A percentile compares a stretch with the other conserved stretches of the same genome.
Evolutionary conservation across 1,140 invertebrate species (phyloP).

Genomic region (Cydia fagiglandana): DNA sequence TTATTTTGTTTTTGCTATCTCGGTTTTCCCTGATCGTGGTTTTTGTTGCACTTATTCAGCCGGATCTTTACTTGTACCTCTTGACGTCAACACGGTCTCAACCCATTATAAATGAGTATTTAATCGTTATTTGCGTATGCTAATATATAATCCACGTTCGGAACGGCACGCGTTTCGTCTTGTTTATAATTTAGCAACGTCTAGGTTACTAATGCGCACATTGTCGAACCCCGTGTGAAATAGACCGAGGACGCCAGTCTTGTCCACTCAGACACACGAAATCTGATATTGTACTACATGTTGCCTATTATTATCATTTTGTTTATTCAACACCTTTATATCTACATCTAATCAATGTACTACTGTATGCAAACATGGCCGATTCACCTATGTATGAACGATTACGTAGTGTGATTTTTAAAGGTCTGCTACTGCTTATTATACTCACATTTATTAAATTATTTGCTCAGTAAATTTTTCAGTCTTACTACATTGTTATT

Average conservation of each 20-base stretch:
- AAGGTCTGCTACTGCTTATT: too few species aligned
- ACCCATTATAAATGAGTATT: slow-evolving; percentile 7
- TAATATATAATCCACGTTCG: slow-evolving; percentile 17
- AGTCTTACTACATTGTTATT: neutral
- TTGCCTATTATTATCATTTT: neutral
- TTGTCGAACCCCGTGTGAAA: slow-evolving; percentile 33
- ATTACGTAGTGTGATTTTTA: too few species aligned
- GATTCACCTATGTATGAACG: too few species aligned
- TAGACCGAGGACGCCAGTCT: slow-evolving; percentile 32
- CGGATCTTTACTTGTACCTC: slow-evolving; percentile 21
- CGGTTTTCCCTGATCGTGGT: slow-evolving; percentile 24
- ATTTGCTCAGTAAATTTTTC: neutral
- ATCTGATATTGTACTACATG: slow-evolving; percentile 16
- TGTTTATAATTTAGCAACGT: slow-evolving; percentile 21
- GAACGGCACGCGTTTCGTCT: slow-evolving; percentile 16
- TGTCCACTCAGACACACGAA: slow-evolving; percentile 30
- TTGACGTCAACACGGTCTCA: slow-evolving; percentile 12
- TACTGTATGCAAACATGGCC: too few species aligned
- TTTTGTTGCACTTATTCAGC: slow-evolving; percentile 28
- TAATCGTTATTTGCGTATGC: slow-evolving; percentile 25
- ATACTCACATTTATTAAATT: too few species aligned
- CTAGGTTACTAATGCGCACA: slow-evolving; percentile 22
- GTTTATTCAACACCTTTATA: neutral
- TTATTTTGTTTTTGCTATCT: slow-evolving; percentile 24
- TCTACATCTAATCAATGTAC: neutral